Percentiles rank a stretch among this genome's conserved stretches.
Conservation (phyloP, 2,888 invertebrate species). For the Brachyptera putata region DNA sequence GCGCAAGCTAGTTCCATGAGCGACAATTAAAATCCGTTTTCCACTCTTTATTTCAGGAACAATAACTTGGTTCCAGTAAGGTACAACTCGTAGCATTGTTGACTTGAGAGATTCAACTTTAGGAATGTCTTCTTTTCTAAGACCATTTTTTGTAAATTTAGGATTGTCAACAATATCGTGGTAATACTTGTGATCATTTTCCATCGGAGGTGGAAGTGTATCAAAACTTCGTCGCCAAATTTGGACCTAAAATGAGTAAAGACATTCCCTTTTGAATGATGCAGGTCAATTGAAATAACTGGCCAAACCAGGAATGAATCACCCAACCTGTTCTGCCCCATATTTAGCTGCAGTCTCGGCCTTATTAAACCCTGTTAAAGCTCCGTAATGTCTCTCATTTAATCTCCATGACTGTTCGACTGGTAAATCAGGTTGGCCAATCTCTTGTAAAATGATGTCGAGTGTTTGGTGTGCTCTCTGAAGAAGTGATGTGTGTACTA, state of each 20-base stretch:
- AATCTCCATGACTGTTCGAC: slow-evolving; percentile 42
- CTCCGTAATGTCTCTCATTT: slow-evolving; percentile 46
- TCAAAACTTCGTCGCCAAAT: slow-evolving; percentile 45
- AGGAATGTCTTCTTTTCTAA: slow-evolving; percentile 39
- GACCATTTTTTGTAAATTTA: slow-evolving; percentile 35
- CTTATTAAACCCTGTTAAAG: slow-evolving; percentile 44
- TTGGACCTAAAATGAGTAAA: slow-evolving; percentile 38
- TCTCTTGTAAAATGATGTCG: slow-evolving; percentile 38
- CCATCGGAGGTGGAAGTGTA: slow-evolving; percentile 44
- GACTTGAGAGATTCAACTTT: slow-evolving; percentile 43
- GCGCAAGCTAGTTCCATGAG: slow-evolving; percentile 44
- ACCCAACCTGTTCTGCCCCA: slow-evolving; percentile 42
- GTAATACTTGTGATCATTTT: slow-evolving; percentile 41
- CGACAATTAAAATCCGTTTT: slow-evolving; percentile 42
- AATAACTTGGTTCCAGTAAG: slow-evolving; percentile 51
- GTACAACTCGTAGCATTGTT: slow-evolving; percentile 43
- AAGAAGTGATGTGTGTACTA: slow-evolving; percentile 43
- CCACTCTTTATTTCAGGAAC: slow-evolving; percentile 45
- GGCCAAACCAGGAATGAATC: background rate
- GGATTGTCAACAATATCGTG: slow-evolving; percentile 41
- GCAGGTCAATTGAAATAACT: background rate
- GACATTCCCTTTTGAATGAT: no score
- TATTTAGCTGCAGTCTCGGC: slow-evolving; percentile 43
- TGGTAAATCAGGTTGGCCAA: slow-evolving; percentile 40
- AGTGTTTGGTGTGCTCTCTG: slow-evolving; percentile 43